Base-by-base conservation (phyloP, 2,888 invertebrate species). In the Diarsia rubi region DNA sequence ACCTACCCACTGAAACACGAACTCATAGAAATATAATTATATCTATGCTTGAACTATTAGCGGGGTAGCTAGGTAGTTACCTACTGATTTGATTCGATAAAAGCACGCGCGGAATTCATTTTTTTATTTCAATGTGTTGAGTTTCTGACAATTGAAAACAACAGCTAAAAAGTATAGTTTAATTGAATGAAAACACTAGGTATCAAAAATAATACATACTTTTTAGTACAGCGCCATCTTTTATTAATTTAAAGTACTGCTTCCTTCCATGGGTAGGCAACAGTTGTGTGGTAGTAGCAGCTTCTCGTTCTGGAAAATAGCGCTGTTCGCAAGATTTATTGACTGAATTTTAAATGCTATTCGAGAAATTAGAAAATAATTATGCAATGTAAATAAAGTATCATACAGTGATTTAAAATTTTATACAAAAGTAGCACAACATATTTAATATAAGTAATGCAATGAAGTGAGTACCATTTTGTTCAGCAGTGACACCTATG, bases 211-310 rank as follows among this genome's bases (percentile, higher is more conserved):
- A 9, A 19, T 19, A 8, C 14, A 8, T 16, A 4, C 31, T 9
- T 0, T 62, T 62, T 45, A 49, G 3, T n/a, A 47, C 47, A 79
- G 31, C 42, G 47, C 73, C 79, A 62, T 72, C 76, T 76, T 16
- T 63, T 1, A 24, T 1, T 0, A 0, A 0, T 0, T 24, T 16
- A 0, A 19, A 31, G 42, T 31, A 72, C n/a, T 44, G 72, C 14
- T 12, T 47, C 42, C 16, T 12, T 2, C 16, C 16, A 6, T 14
- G n/a, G 45, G n/a, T 45, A 27, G 21, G 4, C 16, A 6, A 60
- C 59, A 6, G 9, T 44, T 2, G 2, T 21, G 1, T 42, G 42
- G 9, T 12, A 62, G 6, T 54, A 5, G 54, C 72, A 14, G 2
- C 19, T 42, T 0, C 1, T 31, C 0, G 0, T 42, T 21, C 1